Evolutionary conservation across 2,888 invertebrate species (phyloP).

Genomic region (Caenorhabditis zanzibari): DNA sequence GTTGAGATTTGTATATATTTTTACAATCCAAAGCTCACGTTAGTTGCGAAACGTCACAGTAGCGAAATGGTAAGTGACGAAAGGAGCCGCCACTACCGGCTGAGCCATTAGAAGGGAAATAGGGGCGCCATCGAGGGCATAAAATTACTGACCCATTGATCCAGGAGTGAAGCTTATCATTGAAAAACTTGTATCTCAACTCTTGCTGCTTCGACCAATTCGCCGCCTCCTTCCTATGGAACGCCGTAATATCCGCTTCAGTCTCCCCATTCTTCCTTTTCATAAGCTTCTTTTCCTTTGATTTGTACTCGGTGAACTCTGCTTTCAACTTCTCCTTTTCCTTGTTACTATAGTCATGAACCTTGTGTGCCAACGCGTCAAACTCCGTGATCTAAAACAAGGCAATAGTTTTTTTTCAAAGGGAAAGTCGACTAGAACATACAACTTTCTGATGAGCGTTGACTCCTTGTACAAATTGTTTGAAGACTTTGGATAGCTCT

Average conservation of each 20-base stretch:
- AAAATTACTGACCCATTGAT: no score
- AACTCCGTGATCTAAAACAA: constrained; percentile 67
- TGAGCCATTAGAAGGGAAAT: no score
- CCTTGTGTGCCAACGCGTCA: constrained; percentile 59
- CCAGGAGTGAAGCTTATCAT: constrained; percentile 72
- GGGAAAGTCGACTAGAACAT: neutral
- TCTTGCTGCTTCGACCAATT: constrained; percentile 72
- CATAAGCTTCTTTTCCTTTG: constrained; percentile 67
- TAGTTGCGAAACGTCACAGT: no score
- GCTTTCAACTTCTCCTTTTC: constrained; percentile 72
- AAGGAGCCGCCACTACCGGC: no score
- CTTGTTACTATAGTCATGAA: constrained; percentile 63
- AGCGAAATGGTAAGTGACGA: no score
- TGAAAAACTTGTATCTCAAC: constrained; percentile 74
- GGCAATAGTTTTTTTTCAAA: neutral
- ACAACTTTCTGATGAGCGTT: constrained; percentile 64
- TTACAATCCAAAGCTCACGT: no score
- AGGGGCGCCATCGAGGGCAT: no score
- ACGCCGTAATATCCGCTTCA: constrained; percentile 59
- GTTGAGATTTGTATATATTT: no score
- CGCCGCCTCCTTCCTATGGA: constrained; percentile 64
- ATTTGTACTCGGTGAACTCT: constrained; percentile 57
- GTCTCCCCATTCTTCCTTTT: constrained; percentile 59
- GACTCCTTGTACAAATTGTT: constrained; percentile 64
- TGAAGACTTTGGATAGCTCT: constrained; percentile 58